Conservation (phyloP, 1,140 invertebrate species). For the Limonius californicus region DNA sequence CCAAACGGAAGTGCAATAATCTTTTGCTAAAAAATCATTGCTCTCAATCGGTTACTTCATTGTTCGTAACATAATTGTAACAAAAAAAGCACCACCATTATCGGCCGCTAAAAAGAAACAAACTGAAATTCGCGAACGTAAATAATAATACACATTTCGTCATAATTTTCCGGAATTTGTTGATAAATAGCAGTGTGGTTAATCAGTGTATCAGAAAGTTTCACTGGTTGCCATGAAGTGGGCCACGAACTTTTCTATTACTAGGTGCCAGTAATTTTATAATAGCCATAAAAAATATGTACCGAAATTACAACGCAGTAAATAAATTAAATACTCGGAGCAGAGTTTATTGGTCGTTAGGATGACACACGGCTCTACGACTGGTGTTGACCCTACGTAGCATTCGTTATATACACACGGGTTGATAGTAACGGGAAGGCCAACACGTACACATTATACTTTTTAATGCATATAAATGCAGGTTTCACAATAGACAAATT, state of each 20-base stretch:
- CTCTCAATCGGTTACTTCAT: too few species aligned
- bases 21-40: too few species aligned
- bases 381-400: constrained; percentile 6
- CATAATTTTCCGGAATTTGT: not conserved
- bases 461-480: not conserved
- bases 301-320: constrained; percentile 4
- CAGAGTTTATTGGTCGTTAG: not conserved
- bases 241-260: not conserved
- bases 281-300: not conserved
- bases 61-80: too few species aligned
- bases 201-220: not conserved
- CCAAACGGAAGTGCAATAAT: too few species aligned
- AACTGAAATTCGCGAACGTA: not conserved
- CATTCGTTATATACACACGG: not conserved
- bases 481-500: too few species aligned
- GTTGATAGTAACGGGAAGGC: constrained; percentile 1
- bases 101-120: too few species aligned
- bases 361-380: constrained; percentile 1
- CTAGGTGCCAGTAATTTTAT: not conserved
- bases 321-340: constrained; percentile 1
- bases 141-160: not conserved
- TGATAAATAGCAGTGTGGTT: not conserved
- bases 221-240: not conserved
- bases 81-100: too few species aligned
- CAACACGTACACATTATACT: not conserved